A percentile compares a stretch with the other conserved stretches of the same genome.
Evolutionary conservation across 1,140 invertebrate genomes (phyloP).

Genomic region (Aethina tumida): DNA sequence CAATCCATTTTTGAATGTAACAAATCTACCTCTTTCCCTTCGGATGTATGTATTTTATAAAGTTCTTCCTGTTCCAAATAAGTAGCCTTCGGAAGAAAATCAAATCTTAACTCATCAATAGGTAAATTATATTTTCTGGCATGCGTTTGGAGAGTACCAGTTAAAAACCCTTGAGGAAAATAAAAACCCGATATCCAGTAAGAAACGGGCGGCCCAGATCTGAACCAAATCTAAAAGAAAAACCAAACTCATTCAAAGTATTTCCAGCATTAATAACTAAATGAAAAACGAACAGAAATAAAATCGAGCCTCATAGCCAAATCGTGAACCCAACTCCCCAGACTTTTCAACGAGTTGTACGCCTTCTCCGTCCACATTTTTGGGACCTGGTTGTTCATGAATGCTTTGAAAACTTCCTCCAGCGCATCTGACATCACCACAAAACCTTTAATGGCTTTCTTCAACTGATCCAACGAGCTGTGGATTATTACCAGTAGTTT

Average conservation of each 20-base stretch:
- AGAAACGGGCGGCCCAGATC: slow-evolving; percentile 57
- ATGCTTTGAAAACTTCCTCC: slow-evolving; percentile 67
- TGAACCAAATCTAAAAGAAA: slow-evolving; percentile 56
- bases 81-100: slow-evolving; percentile 51
- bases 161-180: slow-evolving; percentile 86
- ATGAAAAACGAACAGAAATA: slow-evolving; percentile 43
- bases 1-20: slow-evolving; percentile 3
- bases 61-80: slow-evolving; percentile 59
- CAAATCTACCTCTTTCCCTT: slow-evolving; percentile 34
- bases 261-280: background rate
- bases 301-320: slow-evolving; percentile 68
- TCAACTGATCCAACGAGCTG: slow-evolving; percentile 57
- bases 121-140: slow-evolving; percentile 73
- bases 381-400: slow-evolving; percentile 72
- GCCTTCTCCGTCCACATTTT: slow-evolving; percentile 68
- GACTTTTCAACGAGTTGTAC: slow-evolving; percentile 77
- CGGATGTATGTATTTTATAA: slow-evolving; percentile 39
- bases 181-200: slow-evolving; percentile 88
- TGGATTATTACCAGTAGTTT: slow-evolving; percentile 61
- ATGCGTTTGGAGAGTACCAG: slow-evolving; percentile 75
- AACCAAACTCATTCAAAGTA: slow-evolving; percentile 8
- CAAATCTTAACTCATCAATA: slow-evolving; percentile 75
- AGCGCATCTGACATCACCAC: slow-evolving; percentile 82
- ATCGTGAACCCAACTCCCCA: slow-evolving; percentile 76
- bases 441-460: slow-evolving; percentile 78